A percentile compares a stretch with the other conserved stretches of the same genome.
Conservation (phyloP, 1,140 invertebrate species). For the Ostrea edulis region DNA sequence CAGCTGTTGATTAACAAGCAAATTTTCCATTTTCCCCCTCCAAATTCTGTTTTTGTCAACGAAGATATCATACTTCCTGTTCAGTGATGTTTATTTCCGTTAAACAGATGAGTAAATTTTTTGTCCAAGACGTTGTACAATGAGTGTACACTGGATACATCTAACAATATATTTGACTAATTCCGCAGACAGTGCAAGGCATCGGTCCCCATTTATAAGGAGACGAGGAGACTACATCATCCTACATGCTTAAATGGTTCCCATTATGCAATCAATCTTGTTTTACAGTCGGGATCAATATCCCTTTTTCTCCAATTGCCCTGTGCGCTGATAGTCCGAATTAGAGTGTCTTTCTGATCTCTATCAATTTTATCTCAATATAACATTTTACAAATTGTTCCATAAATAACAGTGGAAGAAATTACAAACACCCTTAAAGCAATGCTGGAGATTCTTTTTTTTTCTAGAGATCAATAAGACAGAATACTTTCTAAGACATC, state of each 20-base stretch:
- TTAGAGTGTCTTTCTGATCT: conserved; percentile 23
- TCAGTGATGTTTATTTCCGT: not conserved
- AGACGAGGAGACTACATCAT: not conserved
- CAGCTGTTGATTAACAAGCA: not conserved
- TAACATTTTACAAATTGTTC: conserved; percentile 27
- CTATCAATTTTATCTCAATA: conserved; percentile 32
- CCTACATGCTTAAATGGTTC: not conserved
- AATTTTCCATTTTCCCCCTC: not conserved
- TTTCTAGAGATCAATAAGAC: not conserved
- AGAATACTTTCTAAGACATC: not conserved
- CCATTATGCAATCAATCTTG: not conserved
- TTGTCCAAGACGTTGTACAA: not conserved
- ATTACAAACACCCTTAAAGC: not conserved
- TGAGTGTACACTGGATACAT: not conserved
- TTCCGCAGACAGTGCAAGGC: not conserved
- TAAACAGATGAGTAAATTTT: not conserved
- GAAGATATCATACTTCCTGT: not conserved
- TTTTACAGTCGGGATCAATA: not conserved
- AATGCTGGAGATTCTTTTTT: not conserved
- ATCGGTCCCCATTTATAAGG: not conserved
- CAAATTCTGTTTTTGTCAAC: not conserved
- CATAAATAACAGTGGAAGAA: conserved; percentile 15
- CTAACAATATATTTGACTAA: not conserved
- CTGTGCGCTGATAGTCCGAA: conserved; percentile 12
- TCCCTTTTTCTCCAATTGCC: not conserved